Percentiles rank a stretch among this genome's conserved stretches.
Conservation (phyloP, 2,888 invertebrate species). For the Pardosa pseudoannulata region DNA sequence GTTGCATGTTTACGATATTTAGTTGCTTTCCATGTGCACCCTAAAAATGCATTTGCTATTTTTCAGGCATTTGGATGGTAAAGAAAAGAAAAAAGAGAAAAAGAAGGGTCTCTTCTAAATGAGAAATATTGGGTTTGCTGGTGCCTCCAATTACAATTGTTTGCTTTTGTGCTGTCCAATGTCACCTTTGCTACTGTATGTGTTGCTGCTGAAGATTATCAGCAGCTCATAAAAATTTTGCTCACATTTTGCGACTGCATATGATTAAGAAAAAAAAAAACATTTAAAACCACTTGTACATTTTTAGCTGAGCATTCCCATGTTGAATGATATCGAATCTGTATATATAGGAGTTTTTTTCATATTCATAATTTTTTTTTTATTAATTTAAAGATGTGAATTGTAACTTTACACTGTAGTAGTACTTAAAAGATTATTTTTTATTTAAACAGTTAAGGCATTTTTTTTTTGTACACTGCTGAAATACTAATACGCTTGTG, state of each 20-base stretch:
- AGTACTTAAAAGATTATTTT: slow-evolving; percentile 20
- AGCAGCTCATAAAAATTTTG: slow-evolving; percentile 32
- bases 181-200: slow-evolving; percentile 41
- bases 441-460: background rate
- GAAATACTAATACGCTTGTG: background rate
- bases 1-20: slow-evolving; percentile 47
- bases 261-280: slow-evolving; percentile 44
- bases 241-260: slow-evolving; percentile 58
- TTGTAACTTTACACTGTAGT: background rate
- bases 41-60: slow-evolving; percentile 54
- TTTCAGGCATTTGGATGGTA: slow-evolving; percentile 84
- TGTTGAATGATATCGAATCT: slow-evolving; percentile 41
- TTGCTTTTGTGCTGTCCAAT: slow-evolving; percentile 55
- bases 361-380: slow-evolving; percentile 62
- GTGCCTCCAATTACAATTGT: slow-evolving; percentile 57
- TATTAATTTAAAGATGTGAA: slow-evolving; percentile 6
- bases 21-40: slow-evolving; percentile 62
- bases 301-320: slow-evolving; percentile 61
- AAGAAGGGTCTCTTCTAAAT: slow-evolving; percentile 88
- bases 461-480: slow-evolving; percentile 14
- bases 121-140: slow-evolving; percentile 17
- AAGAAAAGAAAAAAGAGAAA: slow-evolving; percentile 89
- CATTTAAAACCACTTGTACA: slow-evolving; percentile 69
- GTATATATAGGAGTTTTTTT: slow-evolving; percentile 57
- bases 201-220: slow-evolving; percentile 31